Evolutionary conservation across 1,140 invertebrate genomes (phyloP).

Genomic region (Pissodes strobi): DNA sequence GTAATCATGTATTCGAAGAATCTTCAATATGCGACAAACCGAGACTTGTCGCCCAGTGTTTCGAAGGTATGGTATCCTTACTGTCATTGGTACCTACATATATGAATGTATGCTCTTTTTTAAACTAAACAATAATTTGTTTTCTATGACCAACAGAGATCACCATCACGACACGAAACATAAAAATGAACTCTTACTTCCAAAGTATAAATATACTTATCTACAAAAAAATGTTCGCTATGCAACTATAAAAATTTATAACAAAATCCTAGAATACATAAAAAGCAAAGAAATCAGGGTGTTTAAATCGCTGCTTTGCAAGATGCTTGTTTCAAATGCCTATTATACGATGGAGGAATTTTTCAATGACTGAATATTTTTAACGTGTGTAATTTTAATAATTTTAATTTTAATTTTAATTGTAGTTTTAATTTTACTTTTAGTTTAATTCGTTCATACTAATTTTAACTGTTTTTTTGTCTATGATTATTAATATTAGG

Average conservation of each 20-base stretch:
- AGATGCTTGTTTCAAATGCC: neutral
- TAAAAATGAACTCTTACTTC: neutral
- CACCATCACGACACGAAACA: constrained; percentile 1
- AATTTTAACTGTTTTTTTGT: too few species aligned
- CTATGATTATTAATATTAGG: too few species aligned
- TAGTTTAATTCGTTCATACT: too few species aligned
- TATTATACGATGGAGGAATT: constrained; percentile 11
- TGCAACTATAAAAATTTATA: neutral
- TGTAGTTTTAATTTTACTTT: too few species aligned
- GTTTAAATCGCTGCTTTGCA: neutral
- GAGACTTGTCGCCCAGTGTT: constrained; percentile 7
- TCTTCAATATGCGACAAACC: constrained; percentile 1
- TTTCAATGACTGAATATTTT: too few species aligned
- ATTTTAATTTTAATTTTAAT: too few species aligned
- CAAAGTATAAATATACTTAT: neutral
- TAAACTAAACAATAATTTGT: neutral
- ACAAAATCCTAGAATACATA: neutral
- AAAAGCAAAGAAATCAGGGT: neutral
- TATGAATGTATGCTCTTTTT: constrained; percentile 15
- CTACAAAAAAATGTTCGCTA: constrained; percentile 11
- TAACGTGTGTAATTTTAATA: too few species aligned
- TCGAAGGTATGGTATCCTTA: constrained; percentile 2
- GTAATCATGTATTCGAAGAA: constrained; percentile 16
- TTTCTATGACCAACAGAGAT: neutral
- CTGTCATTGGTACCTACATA: constrained; percentile 5